These are phyloP conservation scores for Periophthalmus magnuspinnatus DNA, from an alignment of 2,797 vertebrate genomes.

Conservation along the genomic window DNA sequence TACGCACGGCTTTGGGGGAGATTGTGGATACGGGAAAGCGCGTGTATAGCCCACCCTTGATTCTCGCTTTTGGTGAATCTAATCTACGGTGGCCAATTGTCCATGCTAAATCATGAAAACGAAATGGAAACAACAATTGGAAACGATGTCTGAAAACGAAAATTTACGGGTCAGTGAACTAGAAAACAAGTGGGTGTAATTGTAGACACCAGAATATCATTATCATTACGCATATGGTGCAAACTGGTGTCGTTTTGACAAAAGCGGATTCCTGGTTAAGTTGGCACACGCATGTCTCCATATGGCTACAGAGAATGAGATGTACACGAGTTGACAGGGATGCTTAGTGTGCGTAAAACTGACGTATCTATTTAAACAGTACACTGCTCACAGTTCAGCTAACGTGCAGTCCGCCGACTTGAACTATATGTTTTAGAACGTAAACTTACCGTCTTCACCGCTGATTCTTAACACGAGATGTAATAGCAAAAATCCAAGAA, in stretches of 20 bases:
- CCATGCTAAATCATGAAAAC: slow-evolving; percentile 41
- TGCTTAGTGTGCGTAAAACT: background rate
- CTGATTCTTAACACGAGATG: slow-evolving; percentile 69
- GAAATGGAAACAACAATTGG: slow-evolving; percentile 22
- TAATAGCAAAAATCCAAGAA: slow-evolving; percentile 82
- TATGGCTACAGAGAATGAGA: background rate
- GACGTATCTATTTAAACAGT: background rate
- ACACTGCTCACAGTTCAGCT: too few species aligned
- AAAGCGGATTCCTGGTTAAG: background rate
- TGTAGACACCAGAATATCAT: background rate
- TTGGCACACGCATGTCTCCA: background rate
- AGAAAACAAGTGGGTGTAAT: slow-evolving; percentile 11
- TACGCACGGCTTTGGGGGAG: slow-evolving; percentile 47
- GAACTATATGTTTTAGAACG: background rate
- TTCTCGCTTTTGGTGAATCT: slow-evolving; percentile 4
- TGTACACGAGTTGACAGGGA: background rate
- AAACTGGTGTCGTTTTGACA: background rate
- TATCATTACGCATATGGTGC: background rate
- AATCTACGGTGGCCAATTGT: slow-evolving; percentile 31
- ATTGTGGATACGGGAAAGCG: slow-evolving; percentile 5
- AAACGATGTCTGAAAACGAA: slow-evolving; percentile 33
- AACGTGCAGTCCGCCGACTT: background rate
- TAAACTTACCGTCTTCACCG: slow-evolving; percentile 84
- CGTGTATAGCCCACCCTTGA: background rate
- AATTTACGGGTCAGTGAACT: slow-evolving; percentile 23